Percentiles rank a stretch among this genome's conserved stretches.
phyloP scores from a whole-genome alignment of 2,888 invertebrate species.

The Metellina segmentata region DNA sequence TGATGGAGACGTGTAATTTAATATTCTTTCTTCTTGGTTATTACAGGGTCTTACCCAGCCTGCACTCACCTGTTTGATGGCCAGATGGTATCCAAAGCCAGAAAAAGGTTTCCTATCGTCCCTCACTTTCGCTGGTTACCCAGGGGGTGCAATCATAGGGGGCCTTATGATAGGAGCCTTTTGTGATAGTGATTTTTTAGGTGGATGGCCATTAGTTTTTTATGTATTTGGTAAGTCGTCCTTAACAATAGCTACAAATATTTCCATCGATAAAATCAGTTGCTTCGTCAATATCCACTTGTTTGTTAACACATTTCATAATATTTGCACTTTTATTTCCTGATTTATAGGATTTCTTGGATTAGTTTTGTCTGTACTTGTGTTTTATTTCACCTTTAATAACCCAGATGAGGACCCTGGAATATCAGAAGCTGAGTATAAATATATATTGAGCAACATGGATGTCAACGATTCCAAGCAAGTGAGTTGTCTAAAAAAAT shows the following conservation, averaged over 20 bases:
- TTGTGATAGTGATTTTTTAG: slow-evolving; percentile 88
- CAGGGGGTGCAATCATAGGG: slow-evolving; percentile 90
- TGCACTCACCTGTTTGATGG: slow-evolving; percentile 91
- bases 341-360: slow-evolving; percentile 36
- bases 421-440: slow-evolving; percentile 70
- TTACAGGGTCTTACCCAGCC: slow-evolving; percentile 89
- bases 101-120: slow-evolving; percentile 90
- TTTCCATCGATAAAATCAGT: background rate
- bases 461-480: background rate
- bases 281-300: no score
- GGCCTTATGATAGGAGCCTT: slow-evolving; percentile 89
- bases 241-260: background rate
- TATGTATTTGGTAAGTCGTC: slow-evolving; percentile 87
- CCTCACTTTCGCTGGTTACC: slow-evolving; percentile 91
- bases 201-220: slow-evolving; percentile 85
- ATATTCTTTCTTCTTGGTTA: background rate
- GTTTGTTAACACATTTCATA: background rate
- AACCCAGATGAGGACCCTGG: slow-evolving; percentile 70
- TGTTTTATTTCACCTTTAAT: slow-evolving; percentile 57
- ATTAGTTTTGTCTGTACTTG: slow-evolving; percentile 63
- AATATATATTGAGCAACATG: slow-evolving; percentile 61
- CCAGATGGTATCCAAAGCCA: slow-evolving; percentile 90
- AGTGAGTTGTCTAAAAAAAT: background rate
- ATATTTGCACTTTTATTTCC: background rate
- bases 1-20: no score